Conservation (phyloP, 2,113 vertebrate genomes). For the Oncorhynchus nerka region DNA sequence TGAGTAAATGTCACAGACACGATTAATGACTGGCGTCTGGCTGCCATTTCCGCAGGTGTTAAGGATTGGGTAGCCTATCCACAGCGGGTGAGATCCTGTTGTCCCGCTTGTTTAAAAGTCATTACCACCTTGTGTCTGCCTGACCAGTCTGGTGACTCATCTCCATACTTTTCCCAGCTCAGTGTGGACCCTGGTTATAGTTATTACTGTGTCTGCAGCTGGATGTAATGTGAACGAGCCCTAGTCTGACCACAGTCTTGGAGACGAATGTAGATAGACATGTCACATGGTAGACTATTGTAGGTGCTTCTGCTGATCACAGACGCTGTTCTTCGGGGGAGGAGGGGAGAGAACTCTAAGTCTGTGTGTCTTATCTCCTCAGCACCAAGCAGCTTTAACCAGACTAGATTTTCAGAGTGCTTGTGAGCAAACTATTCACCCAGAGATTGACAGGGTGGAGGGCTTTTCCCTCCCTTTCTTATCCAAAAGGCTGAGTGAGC, state of each 20-base stretch:
- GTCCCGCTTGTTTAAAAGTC: not conserved
- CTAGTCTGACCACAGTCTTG: not conserved
- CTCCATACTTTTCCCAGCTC: too few species aligned
- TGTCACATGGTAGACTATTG: not conserved
- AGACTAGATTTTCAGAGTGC: constrained; percentile 38
- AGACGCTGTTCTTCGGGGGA: constrained; percentile 24
- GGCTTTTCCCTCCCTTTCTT: not conserved
- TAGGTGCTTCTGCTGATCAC: constrained; percentile 15
- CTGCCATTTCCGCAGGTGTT: constrained; percentile 2
- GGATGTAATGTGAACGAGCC: not conserved
- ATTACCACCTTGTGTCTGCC: not conserved
- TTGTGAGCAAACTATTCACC: constrained; percentile 40
- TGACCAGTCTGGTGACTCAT: too few species aligned
- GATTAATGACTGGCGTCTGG: constrained; percentile 12
- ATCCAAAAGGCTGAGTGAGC: not conserved
- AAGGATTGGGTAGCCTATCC: not conserved
- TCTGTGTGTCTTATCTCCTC: constrained; percentile 49
- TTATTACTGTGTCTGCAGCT: too few species aligned
- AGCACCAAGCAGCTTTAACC: constrained; percentile 52
- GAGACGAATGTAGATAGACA: not conserved
- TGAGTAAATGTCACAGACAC: constrained; percentile 25
- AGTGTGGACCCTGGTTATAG: too few species aligned
- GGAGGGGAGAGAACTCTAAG: constrained; percentile 30
- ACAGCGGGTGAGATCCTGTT: not conserved
- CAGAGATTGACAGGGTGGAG: constrained; percentile 37